Percentiles rank a stretch among this genome's conserved stretches.
These are phyloP conservation scores for Heloderma charlesbogerti DNA, from an alignment of 2,113 vertebrate species.

Conservation along the genomic window DNA sequence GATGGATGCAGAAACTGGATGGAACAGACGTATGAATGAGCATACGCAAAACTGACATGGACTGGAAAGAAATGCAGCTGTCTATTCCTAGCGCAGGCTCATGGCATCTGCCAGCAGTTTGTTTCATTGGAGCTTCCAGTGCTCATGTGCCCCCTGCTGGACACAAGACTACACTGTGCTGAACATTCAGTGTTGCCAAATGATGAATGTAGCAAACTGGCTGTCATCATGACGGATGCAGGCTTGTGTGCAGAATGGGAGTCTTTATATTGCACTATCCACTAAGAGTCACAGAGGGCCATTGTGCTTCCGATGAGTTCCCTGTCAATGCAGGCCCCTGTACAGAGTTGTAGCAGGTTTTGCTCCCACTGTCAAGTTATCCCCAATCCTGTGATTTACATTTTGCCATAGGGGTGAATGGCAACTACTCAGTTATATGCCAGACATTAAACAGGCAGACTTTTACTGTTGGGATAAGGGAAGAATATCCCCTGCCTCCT, in stretches of 20 bases:
- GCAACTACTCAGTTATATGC: neutral
- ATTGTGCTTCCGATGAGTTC: neutral
- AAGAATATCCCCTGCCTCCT: neutral
- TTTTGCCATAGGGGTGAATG: neutral
- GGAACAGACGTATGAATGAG: too few species aligned
- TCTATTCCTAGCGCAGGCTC: neutral
- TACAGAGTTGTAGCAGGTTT: too few species aligned
- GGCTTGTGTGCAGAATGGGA: too few species aligned
- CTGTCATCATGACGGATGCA: neutral
- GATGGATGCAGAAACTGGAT: too few species aligned
- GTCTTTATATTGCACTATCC: neutral
- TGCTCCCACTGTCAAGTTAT: neutral
- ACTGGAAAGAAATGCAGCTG: neutral
- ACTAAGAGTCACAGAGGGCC: neutral
- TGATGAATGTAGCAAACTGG: neutral
- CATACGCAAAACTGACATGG: too few species aligned
- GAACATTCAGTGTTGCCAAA: too few species aligned
- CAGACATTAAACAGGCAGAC: too few species aligned
- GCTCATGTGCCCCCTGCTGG: neutral
- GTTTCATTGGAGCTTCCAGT: neutral
- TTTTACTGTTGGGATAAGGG: neutral
- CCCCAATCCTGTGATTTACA: neutral
- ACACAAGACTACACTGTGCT: neutral
- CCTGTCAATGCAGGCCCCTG: neutral
- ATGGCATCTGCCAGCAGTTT: neutral